Evolutionary conservation across 1,140 invertebrate species (phyloP).

Genomic region (Heliconius hewitsoni): DNA sequence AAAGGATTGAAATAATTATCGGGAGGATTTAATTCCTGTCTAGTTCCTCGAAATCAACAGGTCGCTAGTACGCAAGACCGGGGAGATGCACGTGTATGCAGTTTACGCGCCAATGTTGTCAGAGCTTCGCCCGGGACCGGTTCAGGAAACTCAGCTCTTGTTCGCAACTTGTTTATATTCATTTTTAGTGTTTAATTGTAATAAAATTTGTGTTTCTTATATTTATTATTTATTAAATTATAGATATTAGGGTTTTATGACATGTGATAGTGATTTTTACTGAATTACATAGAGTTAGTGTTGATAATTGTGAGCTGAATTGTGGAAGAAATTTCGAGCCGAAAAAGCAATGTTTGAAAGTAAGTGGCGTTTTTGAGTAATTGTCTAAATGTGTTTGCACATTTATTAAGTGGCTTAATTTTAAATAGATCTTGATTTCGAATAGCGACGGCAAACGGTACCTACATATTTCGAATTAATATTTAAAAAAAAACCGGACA

Average conservation of each 20-base stretch:
- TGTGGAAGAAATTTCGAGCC: neutral
- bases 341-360: neutral
- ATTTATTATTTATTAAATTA: neutral
- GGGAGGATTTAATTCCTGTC: neutral
- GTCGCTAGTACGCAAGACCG: conserved; percentile 1
- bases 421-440: neutral
- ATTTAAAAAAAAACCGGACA: neutral
- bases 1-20: neutral
- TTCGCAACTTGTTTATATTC: neutral
- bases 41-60: neutral
- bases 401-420: neutral
- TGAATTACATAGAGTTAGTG: neutral
- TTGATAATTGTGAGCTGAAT: neutral
- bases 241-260: neutral
- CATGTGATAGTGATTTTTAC: neutral
- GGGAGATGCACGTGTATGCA: neutral
- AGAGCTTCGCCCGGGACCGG: neutral
- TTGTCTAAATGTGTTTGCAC: neutral
- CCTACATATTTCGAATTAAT: neutral
- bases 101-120: neutral
- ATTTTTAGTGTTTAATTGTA: neutral
- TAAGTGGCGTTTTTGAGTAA: neutral
- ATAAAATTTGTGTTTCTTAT: neutral
- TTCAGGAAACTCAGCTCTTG: neutral
- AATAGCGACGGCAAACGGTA: neutral